phyloP scores from a whole-genome alignment of 1,140 invertebrate genomes.

The Drosophila orosa region DNA sequence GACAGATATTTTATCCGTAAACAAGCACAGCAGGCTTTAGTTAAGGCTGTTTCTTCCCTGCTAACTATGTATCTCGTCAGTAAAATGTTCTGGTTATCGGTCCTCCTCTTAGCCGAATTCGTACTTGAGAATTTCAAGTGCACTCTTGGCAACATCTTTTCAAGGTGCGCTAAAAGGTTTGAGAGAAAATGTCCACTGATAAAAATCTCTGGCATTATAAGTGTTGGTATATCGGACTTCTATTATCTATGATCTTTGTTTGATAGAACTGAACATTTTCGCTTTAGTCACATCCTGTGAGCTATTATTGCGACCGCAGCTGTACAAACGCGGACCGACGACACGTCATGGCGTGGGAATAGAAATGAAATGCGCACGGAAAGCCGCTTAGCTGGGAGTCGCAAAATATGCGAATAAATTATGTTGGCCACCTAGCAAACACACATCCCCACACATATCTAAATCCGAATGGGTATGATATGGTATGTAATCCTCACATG shows the following conservation, averaged over 20 bases:
- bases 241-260: not conserved
- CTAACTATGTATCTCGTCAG: too few relatives aligned
- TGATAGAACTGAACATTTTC: not conserved
- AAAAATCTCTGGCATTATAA: not conserved
- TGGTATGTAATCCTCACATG: constrained; percentile 38
- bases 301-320: constrained; percentile 16
- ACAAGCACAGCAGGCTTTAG: too few relatives aligned
- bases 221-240: not conserved
- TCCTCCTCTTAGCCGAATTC: not conserved
- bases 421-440: constrained; percentile 43
- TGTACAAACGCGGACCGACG: constrained; percentile 3
- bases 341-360: constrained; percentile 27
- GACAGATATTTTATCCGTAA: too few relatives aligned
- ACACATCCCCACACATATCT: constrained; percentile 1
- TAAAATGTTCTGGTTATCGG: not conserved
- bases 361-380: constrained; percentile 40
- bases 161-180: too few relatives aligned
- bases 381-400: constrained; percentile 47
- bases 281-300: not conserved
- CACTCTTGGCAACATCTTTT: not conserved
- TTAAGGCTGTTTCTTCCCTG: too few relatives aligned
- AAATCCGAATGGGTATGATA: constrained; percentile 5
- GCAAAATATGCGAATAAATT: constrained; percentile 58
- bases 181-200: too few relatives aligned
- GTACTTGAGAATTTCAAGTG: not conserved